Base-by-base conservation (phyloP, 2,113 vertebrate species). In the Loxodonta africana region DNA sequence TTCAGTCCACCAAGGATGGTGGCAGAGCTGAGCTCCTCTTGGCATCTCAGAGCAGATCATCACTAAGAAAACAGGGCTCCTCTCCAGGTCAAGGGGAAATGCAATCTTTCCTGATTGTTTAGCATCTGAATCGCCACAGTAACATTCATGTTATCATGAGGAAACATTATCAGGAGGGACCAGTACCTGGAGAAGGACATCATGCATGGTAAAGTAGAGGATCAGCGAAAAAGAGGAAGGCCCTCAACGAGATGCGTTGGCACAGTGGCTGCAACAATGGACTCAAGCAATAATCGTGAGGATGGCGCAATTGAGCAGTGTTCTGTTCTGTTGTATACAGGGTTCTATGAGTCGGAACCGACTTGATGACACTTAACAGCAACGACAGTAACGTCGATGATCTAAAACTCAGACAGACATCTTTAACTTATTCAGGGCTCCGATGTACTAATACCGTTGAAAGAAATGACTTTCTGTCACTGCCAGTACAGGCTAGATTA, bases 381-480 rank as follows among this genome's bases (percentile, higher is more conserved):
- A 53, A 53, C 53, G 15, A 57, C 53, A 57, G 53, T 62, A 48
- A 25, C 46, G 37, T 30, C 91, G 0, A 0, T 51, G 44, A 65
- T 65, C 25, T 23, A 0, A 2, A 57, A 91, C 67, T 73, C 81
- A 73, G 83, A 81, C 53, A 67, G 71, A 77, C 51, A 87, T 87
- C 90, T 44, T 92, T 93, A 76, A 95, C n/a, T 84, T 86, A 82
- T 41, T 57, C n/a, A 57, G 53, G 57, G 33, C 53, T 86, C 87
- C 23, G 53, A 37, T 53, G 90, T 2, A 46, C 44, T 88, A 57
- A 57, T 30, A 33, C n/a, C 18, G 48, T 10, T 18, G 76, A 76
- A 83, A 77, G 78, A 86, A 91, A 90, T 6, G 23, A 26, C 81
- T 86, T 90, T 21, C 37, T 53, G 62, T n/a, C n/a, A 37, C 44